Conservation (phyloP, 2,888 invertebrate genomes). For the Scaptomyza tumidula region DNA sequence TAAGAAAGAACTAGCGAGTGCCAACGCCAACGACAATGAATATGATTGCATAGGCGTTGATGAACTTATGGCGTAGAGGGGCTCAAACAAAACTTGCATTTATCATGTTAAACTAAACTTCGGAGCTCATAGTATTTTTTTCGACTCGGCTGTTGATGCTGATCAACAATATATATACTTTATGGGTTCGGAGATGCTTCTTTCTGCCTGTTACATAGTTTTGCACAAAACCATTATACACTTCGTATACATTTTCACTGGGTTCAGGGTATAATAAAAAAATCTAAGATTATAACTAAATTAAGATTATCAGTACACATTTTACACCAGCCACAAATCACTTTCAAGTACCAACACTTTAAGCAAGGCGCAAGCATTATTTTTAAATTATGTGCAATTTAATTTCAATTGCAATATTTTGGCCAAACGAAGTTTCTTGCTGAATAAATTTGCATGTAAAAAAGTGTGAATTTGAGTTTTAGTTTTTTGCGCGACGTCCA, state of each 20-base stretch:
- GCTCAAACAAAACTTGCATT: not conserved
- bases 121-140: too few species aligned
- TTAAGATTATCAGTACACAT: too few species aligned
- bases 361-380: not conserved
- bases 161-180: too few species aligned
- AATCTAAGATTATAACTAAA: too few species aligned
- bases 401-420: not conserved
- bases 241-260: too few species aligned
- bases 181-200: too few species aligned
- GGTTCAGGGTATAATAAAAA: too few species aligned
- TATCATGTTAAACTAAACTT: too few species aligned
- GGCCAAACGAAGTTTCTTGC: not conserved
- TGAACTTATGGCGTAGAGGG: not conserved
- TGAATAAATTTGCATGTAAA: not conserved
- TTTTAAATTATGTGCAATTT: not conserved
- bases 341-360: not conserved
- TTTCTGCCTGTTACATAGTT: too few species aligned
- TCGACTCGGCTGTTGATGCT: too few species aligned
- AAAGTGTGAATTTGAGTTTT: not conserved
- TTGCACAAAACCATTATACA: too few species aligned
- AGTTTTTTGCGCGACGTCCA: not conserved
- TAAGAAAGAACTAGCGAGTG: conserved; percentile 13
- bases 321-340: not conserved
- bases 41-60: conserved; percentile 1
- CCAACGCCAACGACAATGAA: conserved; percentile 12